phyloP scores from a whole-genome alignment of 2,888 invertebrate species.

The Podabrus alpinus region DNA sequence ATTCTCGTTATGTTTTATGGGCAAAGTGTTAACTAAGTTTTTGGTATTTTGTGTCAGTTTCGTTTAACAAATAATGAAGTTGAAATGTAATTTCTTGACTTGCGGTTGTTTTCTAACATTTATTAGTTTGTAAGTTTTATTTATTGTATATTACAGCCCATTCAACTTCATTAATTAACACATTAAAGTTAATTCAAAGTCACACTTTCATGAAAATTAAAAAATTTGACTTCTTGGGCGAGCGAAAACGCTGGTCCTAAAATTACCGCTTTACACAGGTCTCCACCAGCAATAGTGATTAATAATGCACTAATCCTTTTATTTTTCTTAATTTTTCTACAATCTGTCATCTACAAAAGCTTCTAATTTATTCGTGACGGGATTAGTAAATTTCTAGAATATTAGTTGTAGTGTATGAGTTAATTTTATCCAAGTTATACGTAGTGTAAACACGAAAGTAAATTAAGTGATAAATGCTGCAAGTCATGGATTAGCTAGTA shows the following conservation, averaged over 20 bases:
- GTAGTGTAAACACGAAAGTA: constrained; percentile 35
- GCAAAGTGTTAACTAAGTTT: constrained; percentile 26
- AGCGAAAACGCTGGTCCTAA: too few relatives aligned
- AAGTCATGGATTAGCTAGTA: constrained; percentile 43
- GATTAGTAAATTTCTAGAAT: neutral
- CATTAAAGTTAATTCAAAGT: neutral
- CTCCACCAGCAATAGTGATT: too few relatives aligned
- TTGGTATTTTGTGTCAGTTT: constrained; percentile 24
- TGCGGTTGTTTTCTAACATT: constrained; percentile 3
- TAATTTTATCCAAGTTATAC: constrained; percentile 8
- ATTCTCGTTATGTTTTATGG: constrained; percentile 29
- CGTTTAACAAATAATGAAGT: constrained; percentile 21
- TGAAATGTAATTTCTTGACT: constrained; percentile 1
- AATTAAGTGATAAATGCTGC: constrained; percentile 43
- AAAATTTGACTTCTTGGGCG: neutral
- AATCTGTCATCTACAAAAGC: neutral
- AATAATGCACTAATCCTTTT: neutral
- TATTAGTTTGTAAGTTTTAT: neutral
- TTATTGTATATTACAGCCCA: neutral
- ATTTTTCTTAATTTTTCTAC: neutral
- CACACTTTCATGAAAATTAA: too few relatives aligned
- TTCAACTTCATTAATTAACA: neutral
- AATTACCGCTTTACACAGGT: too few relatives aligned
- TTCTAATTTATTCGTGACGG: neutral
- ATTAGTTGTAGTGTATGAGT: neutral